Percentiles rank a stretch among this genome's conserved stretches.
Conservation (phyloP, 2,797 vertebrate species). For the Sphaeramia orbicularis region DNA sequence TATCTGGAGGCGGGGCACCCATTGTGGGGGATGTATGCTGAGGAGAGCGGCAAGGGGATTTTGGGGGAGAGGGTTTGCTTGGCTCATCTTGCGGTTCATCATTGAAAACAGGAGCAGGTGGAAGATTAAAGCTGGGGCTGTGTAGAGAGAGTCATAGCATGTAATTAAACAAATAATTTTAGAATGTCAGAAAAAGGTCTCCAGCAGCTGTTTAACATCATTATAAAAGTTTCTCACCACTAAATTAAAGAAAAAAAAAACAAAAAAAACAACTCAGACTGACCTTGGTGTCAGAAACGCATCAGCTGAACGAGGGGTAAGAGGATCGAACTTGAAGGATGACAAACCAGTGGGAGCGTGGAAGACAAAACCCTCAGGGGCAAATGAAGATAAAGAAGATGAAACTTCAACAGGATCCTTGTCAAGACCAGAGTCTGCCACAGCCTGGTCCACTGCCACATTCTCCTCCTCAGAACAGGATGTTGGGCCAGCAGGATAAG, state of each 20-base stretch:
- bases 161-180: no score
- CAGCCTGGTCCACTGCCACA: constrained; percentile 43
- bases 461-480: constrained; percentile 43
- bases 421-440: constrained; percentile 13
- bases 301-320: constrained; percentile 87
- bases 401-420: background rate
- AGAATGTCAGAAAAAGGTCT: no score
- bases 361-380: constrained; percentile 92
- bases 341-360: constrained; percentile 87
- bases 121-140: constrained; percentile 50
- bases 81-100: constrained; percentile 22
- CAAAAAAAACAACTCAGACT: background rate
- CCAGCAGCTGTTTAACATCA: background rate
- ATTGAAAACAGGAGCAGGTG: constrained; percentile 21
- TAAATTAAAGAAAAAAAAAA: background rate
- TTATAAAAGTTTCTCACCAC: background rate
- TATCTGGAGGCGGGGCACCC: constrained; percentile 16
- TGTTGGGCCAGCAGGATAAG: constrained; percentile 6
- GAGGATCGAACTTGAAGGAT: constrained; percentile 85
- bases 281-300: constrained; percentile 87
- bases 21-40: background rate
- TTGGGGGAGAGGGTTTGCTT: constrained; percentile 3
- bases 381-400: constrained; percentile 87
- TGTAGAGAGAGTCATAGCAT: constrained; percentile 8
- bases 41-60: constrained; percentile 35